Base-by-base conservation (phyloP, 2,113 vertebrate species). In the Arenaria interpres region DNA sequence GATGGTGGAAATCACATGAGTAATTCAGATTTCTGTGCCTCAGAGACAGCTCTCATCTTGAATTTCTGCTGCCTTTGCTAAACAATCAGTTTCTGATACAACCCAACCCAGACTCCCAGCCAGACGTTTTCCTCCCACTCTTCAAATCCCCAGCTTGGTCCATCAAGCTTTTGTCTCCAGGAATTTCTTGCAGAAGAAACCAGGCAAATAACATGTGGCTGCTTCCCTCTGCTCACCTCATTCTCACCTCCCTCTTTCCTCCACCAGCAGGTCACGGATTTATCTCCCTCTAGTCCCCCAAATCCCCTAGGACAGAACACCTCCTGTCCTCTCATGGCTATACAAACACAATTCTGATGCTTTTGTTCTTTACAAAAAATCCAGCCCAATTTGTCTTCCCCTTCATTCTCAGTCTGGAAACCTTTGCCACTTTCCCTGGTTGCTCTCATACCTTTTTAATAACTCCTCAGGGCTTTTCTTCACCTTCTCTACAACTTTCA, bases 361-460 rank as follows among this genome's bases (percentile, higher is more conserved):
- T 79, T 92, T 72, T 66, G 16, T 28, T 79, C 14, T 64, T 93
- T 9, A 72, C 18, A 73, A 75, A 75, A 94, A 79, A 22, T 43
- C 12, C 48, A 33, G 7, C 53, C 46, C 10, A 6, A 14, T 85
- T 85, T 73, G 23, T 57, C 30, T 79, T 89, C 22, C 32, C 45
- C 57, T 87, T 74, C 41, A 37, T 81, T 88, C 56, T 43, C 33
- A 41, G 8, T 76, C 71, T 79, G 57, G 39, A 93, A 93, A 85
- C 48, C 39, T 83, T 90, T 85, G 45, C 23, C 57, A 39, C 33
- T 88, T 83, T 11, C 54, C 19, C 17, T 62, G 19, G 45, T 69
- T 80, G 54, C 24, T 91, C 57, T 82, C 50, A n/a, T 74, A 74
- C 46, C 8, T 80, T 92, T 95, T 84, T 86, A 86, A 93, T 92